These are phyloP conservation scores for Scartelaos histophorus DNA, from an alignment of 2,113 vertebrate genomes.

Conservation along the genomic window DNA sequence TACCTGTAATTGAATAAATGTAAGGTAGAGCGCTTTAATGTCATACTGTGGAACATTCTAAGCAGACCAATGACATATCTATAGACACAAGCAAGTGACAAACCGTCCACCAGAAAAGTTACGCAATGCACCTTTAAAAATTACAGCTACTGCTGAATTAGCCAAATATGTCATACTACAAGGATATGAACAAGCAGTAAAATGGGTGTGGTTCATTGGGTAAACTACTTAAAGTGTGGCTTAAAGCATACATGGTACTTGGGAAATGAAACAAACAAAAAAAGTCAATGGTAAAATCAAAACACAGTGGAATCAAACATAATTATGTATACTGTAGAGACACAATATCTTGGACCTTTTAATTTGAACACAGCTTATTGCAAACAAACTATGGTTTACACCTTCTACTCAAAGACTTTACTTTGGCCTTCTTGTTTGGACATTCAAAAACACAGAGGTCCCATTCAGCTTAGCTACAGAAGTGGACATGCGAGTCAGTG, in stretches of 20 bases:
- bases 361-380: conserved; percentile 24
- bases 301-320: not conserved
- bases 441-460: conserved; percentile 29
- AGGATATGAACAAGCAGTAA: not conserved
- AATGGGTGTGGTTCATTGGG: conserved; percentile 3
- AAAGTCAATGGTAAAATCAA: not conserved
- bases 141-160: conserved; percentile 1
- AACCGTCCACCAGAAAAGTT: too few species aligned
- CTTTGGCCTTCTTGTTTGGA: conserved; percentile 30
- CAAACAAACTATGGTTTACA: conserved; percentile 4
- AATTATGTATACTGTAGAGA: not conserved
- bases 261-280: not conserved
- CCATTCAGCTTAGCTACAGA: conserved; percentile 17
- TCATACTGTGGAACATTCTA: too few species aligned
- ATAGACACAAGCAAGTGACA: too few species aligned
- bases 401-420: conserved; percentile 33
- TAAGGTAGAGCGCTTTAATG: too few species aligned
- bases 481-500: conserved; percentile 32
- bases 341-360: conserved; percentile 12
- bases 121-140: not conserved
- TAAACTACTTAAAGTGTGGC: not conserved
- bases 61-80: too few species aligned
- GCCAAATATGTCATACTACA: conserved; percentile 1
- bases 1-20: too few species aligned
- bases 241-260: conserved; percentile 4